Evolutionary conservation across 1,140 invertebrate species (phyloP), one percentile per base, ranked within the genome.

Genomic region (Lycorma delicatula): DNA sequence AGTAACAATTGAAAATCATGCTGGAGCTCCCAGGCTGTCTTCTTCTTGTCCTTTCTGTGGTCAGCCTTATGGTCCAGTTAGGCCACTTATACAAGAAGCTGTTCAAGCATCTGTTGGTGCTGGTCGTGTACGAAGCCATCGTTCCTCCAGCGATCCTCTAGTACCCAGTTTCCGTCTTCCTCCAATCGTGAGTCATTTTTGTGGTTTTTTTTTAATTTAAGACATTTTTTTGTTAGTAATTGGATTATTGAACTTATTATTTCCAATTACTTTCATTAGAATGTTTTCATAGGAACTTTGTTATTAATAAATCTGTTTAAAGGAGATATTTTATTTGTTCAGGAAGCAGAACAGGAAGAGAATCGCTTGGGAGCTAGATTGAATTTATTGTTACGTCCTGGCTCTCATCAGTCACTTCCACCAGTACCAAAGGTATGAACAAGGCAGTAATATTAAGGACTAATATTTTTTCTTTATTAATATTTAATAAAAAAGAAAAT

Each of bases 131-230:
- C 56, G 66, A 36, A 63, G 57, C n/a, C 60, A 65, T 50, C 54
- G 66, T 18, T 70, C 67, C 3, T 57, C 60, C 54, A 67, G 63
- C 34, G 67, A 70, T 20, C 67, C 68, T 12, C 54, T 64, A 1
- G 60, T 70, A 13, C 52, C 63, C 16, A 52, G 59, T 34, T 64
- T 64, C 54, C 57, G 66, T 16, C 62, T 70, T n/a, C 68, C 68
- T 12, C 65, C 65, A 23, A 70, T 70, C 13, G 68, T 70, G 49
- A 64, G 66, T 63, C 44, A n/a, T n/a, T n/a, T n/a, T n/a, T n/a
- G n/a, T n/a, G n/a, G n/a, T n/a, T n/a, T n/a, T n/a, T n/a, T n/a
- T n/a, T n/a, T n/a, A n/a, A n/a, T n/a, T n/a, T n/a, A n/a, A n/a
- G n/a, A n/a, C n/a, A n/a, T n/a, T n/a, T n/a, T n/a, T n/a, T n/a